These are phyloP conservation scores for Rhynchophorus ferrugineus DNA, from an alignment of 1,140 invertebrate species.

Conservation along the genomic window DNA sequence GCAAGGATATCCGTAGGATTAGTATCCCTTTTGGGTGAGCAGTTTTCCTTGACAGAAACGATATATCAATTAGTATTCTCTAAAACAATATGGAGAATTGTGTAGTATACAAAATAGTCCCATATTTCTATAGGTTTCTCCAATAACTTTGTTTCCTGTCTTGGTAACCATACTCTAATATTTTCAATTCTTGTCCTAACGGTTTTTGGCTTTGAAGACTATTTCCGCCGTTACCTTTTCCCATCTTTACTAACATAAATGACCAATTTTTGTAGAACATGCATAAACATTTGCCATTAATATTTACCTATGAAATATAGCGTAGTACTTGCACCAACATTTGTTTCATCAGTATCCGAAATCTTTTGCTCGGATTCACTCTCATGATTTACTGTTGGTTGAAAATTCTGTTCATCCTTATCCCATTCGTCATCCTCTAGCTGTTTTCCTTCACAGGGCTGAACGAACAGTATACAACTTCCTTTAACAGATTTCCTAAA, in stretches of 20 bases:
- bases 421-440: neutral
- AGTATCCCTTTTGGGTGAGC: neutral
- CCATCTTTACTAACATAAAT: neutral
- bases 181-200: neutral
- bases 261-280: too few relatives aligned
- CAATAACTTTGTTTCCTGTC: neutral
- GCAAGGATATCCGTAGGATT: neutral
- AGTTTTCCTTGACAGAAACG: neutral
- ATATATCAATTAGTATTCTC: neutral
- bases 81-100: neutral
- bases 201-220: neutral
- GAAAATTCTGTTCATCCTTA: neutral
- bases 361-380: neutral
- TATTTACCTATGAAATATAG: too few relatives aligned
- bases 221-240: neutral
- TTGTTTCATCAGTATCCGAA: neutral
- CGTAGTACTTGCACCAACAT: neutral
- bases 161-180: neutral
- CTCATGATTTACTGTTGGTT: neutral
- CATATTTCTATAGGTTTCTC: neutral
- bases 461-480: too few relatives aligned
- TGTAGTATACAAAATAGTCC: neutral
- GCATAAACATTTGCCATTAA: too few relatives aligned
- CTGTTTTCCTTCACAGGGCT: neutral
- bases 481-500: neutral